Base-by-base conservation (phyloP, 2,113 vertebrate genomes). In the Bambusicola thoracicus region DNA sequence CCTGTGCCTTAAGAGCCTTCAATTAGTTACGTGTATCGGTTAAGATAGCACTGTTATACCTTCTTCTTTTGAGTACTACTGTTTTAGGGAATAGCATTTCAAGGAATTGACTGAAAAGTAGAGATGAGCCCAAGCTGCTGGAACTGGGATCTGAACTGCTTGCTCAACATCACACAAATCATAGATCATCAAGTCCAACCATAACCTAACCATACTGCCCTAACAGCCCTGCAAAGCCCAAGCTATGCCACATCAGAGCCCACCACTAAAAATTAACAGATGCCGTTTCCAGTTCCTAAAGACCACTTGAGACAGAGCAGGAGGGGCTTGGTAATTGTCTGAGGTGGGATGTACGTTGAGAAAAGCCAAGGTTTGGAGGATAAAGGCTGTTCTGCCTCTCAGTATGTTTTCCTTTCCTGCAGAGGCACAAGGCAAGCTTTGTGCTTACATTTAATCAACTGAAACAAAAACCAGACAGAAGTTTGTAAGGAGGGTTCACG, bases 401-500 rank as follows among this genome's bases (percentile, higher is more conserved):
- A 41, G 1, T 36, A 20, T 15, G 24, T 32, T 74, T 4, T 78
- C 30, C 17, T 10, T 17, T 18, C 36, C 63, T 49, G 21, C 32
- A 77, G 83, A 88, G 38, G 20, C 41, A 30, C 40, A 21, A 43
- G 51, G 56, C 20, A 65, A 58, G 46, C 53, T 87, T 67, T 51
- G 34, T 66, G 24, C 10, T 70, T 1, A 0, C 8, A 10, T 24
- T 83, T 43, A 62, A 74, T 59, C 49, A 67, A 8, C 44, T n/a
- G 10, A 87, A 85, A 21, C 7, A 68, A 73, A 55, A 59, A 69
- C 22, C 1, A 5, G 58, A 43, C 27, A 29, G 34, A 69, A 44
- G 1, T 55, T 62, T 74, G 59, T 44, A 49, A 55, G n/a, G 11
- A 41, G 16, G 13, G 24, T 32, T 87, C 0, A 0, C 27, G 40